phyloP scores from a whole-genome alignment of 2,888 invertebrate genomes.

The Aleiodes alternator region DNA sequence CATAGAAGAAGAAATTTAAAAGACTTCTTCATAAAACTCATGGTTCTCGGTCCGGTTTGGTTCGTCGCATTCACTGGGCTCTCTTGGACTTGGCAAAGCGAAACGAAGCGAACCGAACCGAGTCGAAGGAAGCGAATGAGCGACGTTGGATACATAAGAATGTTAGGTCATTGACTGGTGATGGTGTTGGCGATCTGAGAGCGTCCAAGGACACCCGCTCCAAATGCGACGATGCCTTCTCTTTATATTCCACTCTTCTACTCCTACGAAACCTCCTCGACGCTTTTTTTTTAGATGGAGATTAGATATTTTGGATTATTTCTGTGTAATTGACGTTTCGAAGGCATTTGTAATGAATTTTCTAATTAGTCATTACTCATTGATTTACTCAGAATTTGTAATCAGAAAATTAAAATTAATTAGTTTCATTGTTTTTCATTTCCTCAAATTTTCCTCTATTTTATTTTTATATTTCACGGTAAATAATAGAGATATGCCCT shows the following conservation, averaged over 20 bases:
- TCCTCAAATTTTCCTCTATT: too few relatives aligned
- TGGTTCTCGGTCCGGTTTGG: slow-evolving; percentile 50
- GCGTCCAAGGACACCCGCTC: slow-evolving; percentile 74
- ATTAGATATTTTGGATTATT: slow-evolving; percentile 34
- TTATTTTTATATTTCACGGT: too few relatives aligned
- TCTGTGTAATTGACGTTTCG: too few relatives aligned
- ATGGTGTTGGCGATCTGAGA: slow-evolving; percentile 72
- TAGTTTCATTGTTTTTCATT: too few relatives aligned
- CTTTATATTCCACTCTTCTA: slow-evolving; percentile 31
- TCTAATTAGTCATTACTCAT: too few relatives aligned
- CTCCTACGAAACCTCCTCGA: slow-evolving; percentile 11
- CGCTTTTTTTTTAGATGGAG: not conserved
- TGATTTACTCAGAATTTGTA: too few relatives aligned
- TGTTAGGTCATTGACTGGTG: slow-evolving; percentile 74
- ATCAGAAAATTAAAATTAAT: too few relatives aligned
- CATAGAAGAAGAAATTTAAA: slow-evolving; percentile 43
- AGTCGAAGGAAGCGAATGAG: slow-evolving; percentile 61
- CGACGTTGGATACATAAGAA: slow-evolving; percentile 64
- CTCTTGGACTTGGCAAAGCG: slow-evolving; percentile 56
- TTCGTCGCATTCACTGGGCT: slow-evolving; percentile 40
- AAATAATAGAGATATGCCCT: too few relatives aligned
- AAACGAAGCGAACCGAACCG: slow-evolving; percentile 66
- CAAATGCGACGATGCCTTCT: slow-evolving; percentile 42
- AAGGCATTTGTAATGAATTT: too few relatives aligned
- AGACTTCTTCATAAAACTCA: slow-evolving; percentile 41